A percentile compares a stretch with the other conserved stretches of the same genome.
Conservation (phyloP, 2,113 vertebrate species). For the Lichenostomus cassidix region DNA sequence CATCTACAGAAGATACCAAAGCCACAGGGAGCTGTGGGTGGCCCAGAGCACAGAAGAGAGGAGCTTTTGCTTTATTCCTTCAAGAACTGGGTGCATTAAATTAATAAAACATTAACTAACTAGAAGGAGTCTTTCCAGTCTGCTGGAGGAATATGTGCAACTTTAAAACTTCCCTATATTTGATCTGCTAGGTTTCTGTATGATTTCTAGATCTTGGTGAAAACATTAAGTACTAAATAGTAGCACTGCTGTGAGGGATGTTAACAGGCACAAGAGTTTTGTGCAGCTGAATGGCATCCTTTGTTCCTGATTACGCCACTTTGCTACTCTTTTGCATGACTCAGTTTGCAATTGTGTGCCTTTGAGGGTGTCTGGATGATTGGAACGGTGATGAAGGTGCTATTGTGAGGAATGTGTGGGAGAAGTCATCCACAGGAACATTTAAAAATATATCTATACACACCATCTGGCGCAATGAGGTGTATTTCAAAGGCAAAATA, state of each 20-base stretch:
- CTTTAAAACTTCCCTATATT: background rate
- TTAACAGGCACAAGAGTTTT: background rate
- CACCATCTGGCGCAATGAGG: constrained; percentile 62
- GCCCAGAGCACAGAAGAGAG: background rate
- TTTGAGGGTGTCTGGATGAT: constrained; percentile 39
- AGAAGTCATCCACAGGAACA: constrained; percentile 58
- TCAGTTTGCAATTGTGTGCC: constrained; percentile 43
- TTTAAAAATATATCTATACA: constrained; percentile 51
- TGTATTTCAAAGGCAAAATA: constrained; percentile 60
- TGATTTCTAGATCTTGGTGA: background rate
- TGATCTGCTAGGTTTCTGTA: background rate
- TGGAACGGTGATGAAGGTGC: constrained; percentile 27
- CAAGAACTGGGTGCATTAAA: background rate
- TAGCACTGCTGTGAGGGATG: background rate
- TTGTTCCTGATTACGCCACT: constrained; percentile 15
- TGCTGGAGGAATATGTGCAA: background rate
- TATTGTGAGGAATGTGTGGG: constrained; percentile 59
- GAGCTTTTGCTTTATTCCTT: background rate
- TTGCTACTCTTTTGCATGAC: constrained; percentile 30
- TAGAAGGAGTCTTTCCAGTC: background rate
- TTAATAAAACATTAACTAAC: background rate
- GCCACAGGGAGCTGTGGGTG: background rate
- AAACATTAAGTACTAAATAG: background rate
- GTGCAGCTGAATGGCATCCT: background rate
- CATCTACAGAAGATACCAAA: background rate